Base-by-base conservation (phyloP, 2,797 vertebrate genomes). In the Channa striata region DNA sequence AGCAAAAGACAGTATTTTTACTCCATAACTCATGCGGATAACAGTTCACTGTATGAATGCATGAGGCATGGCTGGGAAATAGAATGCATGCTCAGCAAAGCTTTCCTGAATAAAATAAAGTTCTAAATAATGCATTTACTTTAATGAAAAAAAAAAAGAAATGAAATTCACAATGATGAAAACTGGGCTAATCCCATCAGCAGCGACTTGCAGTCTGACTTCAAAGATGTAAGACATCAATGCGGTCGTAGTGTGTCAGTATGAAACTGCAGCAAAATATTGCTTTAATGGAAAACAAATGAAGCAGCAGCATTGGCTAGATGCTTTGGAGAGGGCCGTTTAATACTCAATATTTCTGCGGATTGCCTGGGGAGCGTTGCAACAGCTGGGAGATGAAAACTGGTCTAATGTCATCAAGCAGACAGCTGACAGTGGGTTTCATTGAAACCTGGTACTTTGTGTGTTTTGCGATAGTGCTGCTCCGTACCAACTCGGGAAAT, bases 241-340 rank as follows among this genome's bases (percentile, higher is more conserved):
- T 83, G 73, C 43, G 8, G 59, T 72, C 25, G 40, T 25, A 53
- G 43, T 56, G 64, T 70, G 37, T 51, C 63, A 66, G 58, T 61
- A 74, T 72, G 64, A 67, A 56, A 48, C 21, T 59, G 40, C 62
- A 60, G 61, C 68, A 51, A 56, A 72, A 71, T 72, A 73, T 72
- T 34, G n/a, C 36, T 68, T 43, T 70, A 77, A 75, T 74, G 49
- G 65, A 74, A 80, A 89, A 83, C 64, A 84, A 85, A 83, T 74
- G 42, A 68, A 82, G 46, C 61, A 40, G 25, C 25, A 30, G 40
- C 16, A 11, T 8, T 34, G 49, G 71, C 36, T 43, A 37, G 59
- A 62, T 30, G n/a, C 37, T 61, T 65, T 37, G 36, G 9, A 73
- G 33, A 13, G 20, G 36, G 50, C 13, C 6, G 2, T 25, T 40